These are phyloP conservation scores for Monochamus saltuarius DNA, from an alignment of 1,140 invertebrate genomes.

Conservation along the genomic window DNA sequence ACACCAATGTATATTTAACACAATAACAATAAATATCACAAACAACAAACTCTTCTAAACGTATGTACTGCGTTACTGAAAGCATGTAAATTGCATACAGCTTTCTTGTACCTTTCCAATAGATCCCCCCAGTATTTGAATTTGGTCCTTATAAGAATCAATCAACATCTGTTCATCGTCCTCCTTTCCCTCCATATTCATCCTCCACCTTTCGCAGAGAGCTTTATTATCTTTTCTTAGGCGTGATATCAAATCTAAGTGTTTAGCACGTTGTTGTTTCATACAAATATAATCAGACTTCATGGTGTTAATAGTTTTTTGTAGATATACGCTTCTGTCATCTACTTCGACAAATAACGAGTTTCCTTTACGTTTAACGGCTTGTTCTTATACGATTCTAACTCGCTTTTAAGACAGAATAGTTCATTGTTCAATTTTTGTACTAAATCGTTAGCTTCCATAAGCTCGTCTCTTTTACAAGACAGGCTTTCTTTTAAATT, in stretches of 20 bases:
- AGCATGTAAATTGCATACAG: too few relatives aligned
- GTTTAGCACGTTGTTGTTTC: slow-evolving; percentile 4
- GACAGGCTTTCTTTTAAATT: slow-evolving; percentile 28
- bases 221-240: slow-evolving; percentile 2
- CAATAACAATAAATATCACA: too few relatives aligned
- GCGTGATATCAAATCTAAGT: neutral
- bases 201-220: neutral
- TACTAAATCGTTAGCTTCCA: slow-evolving; percentile 27
- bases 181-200: slow-evolving; percentile 4
- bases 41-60: too few relatives aligned
- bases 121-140: slow-evolving; percentile 3
- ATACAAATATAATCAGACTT: slow-evolving; percentile 4
- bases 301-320: slow-evolving; percentile 27
- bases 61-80: too few relatives aligned
- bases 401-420: slow-evolving; percentile 26
- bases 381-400: slow-evolving; percentile 35
- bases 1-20: too few relatives aligned
- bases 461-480: slow-evolving; percentile 32
- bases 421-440: slow-evolving; percentile 38
- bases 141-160: neutral
- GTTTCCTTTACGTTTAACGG: slow-evolving; percentile 42
- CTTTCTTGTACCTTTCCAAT: slow-evolving; percentile 11
- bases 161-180: slow-evolving; percentile 4
- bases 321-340: slow-evolving; percentile 34
- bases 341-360: slow-evolving; percentile 46